These are phyloP conservation scores for Galeopterus variegatus DNA, from an alignment of 2,113 vertebrate species.

Conservation along the genomic window DNA sequence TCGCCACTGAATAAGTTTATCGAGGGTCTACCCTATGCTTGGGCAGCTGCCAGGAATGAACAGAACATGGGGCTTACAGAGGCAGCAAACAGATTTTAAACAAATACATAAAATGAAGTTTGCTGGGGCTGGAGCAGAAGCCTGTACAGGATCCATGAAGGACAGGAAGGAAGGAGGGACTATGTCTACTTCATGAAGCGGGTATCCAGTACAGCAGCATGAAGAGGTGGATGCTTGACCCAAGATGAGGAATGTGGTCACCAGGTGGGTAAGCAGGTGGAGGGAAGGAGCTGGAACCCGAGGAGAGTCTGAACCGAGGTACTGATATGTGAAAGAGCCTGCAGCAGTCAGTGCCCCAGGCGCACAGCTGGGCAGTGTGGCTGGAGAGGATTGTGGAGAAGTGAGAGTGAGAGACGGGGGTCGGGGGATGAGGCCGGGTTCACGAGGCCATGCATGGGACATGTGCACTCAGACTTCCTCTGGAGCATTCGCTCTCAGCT, in stretches of 20 bases:
- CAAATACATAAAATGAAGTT: neutral
- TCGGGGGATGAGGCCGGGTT: neutral
- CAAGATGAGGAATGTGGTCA: neutral
- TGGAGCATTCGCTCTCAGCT: neutral
- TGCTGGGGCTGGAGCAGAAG: neutral
- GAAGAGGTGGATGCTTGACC: neutral
- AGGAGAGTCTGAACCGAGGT: neutral
- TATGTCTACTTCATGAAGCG: neutral
- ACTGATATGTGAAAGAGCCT: neutral
- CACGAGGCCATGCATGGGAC: accelerated
- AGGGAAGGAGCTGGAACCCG: neutral
- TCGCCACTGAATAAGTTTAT: neutral
- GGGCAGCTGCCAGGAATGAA: neutral
- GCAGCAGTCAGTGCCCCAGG: neutral
- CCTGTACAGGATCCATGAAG: neutral
- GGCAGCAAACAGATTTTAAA: neutral
- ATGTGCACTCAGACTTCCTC: neutral
- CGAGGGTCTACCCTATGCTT: neutral
- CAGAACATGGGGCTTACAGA: neutral
- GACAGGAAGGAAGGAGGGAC: neutral
- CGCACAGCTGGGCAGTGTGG: neutral
- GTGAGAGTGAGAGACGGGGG: accelerated
- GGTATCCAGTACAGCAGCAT: neutral
- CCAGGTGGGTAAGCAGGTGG: neutral
- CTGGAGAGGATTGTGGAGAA: neutral